Evolutionary conservation across 1,140 invertebrate genomes (phyloP).

Genomic region (Drosophila kurseongensis): DNA sequence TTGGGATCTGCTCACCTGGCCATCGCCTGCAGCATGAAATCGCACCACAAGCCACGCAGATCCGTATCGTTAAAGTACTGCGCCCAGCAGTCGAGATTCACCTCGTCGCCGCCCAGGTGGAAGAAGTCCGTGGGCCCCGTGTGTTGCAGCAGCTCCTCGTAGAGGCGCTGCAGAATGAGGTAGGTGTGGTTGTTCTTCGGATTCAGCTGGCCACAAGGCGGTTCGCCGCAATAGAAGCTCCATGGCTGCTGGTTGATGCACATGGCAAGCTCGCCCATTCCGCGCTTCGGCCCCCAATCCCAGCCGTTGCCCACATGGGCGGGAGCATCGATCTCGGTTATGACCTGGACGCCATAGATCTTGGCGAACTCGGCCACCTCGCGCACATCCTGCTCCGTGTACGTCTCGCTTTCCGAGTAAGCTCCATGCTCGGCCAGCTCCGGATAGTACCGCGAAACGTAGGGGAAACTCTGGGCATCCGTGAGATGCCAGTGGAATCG

Average conservation of each 20-base stretch:
- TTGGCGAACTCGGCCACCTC: conserved; percentile 88
- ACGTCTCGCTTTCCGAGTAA: conserved; percentile 89
- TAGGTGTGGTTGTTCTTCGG: conserved; percentile 91
- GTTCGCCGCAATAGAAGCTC: conserved; percentile 91
- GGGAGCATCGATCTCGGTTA: conserved; percentile 91
- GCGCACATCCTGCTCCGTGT: conserved; percentile 88
- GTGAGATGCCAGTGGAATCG: conserved; percentile 94
- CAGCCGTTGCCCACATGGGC: conserved; percentile 93
- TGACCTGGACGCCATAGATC: conserved; percentile 88
- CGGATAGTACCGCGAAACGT: conserved; percentile 89
- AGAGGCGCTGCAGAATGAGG: conserved; percentile 88
- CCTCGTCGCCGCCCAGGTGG: conserved; percentile 94
- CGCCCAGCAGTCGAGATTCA: conserved; percentile 90
- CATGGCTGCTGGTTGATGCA: conserved; percentile 92
- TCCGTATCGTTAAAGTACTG: conserved; percentile 91
- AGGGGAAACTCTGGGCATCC: conserved; percentile 93
- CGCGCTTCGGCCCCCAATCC: conserved; percentile 90
- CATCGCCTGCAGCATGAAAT: conserved; percentile 89
- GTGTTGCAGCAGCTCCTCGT: conserved; percentile 88
- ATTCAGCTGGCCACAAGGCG: conserved; percentile 93
- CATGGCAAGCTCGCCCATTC: conserved; percentile 89
- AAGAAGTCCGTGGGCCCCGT: conserved; percentile 89
- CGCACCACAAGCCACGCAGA: conserved; percentile 90
- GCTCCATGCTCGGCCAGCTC: conserved; percentile 90
- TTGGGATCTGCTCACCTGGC: conserved; percentile 67